Evolutionary conservation across 2,888 invertebrate genomes (phyloP), one percentile per base, ranked within the genome.

Genomic region (Ophion ellenae): DNA sequence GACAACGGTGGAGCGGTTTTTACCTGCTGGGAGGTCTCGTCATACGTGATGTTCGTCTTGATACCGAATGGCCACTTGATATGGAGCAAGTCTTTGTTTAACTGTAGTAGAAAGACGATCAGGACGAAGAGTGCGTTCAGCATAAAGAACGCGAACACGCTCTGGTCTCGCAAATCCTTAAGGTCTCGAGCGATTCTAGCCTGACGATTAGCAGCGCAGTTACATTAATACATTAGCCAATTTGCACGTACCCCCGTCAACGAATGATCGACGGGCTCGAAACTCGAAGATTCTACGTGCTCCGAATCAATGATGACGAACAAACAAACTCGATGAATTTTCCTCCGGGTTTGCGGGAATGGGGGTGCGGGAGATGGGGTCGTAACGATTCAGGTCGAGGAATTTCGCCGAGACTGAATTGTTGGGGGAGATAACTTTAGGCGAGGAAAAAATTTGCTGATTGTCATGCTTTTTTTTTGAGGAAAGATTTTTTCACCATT

Each of bases 71-170:
- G 99, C 99, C 99, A 99, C 95, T 98, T 98, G 94, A 99, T 96
- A 95, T 99, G 98, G 92, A 99, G 96, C 94, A 97, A 97, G 95
- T 99, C 99, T 96, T 99, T 99, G 96, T 99, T 99, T 95, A 99
- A 96, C 96, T 99, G 99, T 94, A 99, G 97, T 94, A 99, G 97
- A 95, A 99, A 98, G 91, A 99, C 99, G 95, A 99, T 98, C 94
- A 99, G 96, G 92, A 99, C 99, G 96, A 99, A 99, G 92, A 99
- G 97, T 90, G 99, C 98, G 95, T 99, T 99, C 95, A 98, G 95
- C 99, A 99, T 99, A 96, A 99, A 98, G 96, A 99, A 99, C 91
- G 97, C 98, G 95, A 99, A 99, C 88, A 98, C 98, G 89, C 98
- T 98, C 92, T 98, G 97, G 95, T 99, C 98, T 94, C 99, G 96